Percentiles rank a stretch among this genome's conserved stretches.
Evolutionary conservation across 1,140 invertebrate genomes (phyloP).

Genomic region (Anastrepha ludens): DNA sequence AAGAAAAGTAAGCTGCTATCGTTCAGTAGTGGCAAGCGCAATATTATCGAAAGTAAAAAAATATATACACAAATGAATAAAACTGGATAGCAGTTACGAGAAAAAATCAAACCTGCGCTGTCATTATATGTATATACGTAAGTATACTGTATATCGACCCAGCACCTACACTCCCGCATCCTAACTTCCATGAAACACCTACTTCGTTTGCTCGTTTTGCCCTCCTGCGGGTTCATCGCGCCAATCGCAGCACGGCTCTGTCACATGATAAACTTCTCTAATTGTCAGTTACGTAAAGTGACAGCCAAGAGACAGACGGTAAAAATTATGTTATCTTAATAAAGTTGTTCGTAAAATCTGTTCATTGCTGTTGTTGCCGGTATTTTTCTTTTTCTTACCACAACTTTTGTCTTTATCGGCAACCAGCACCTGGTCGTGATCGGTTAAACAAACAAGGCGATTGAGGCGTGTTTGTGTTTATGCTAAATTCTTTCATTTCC

Average conservation of each 20-base stretch:
- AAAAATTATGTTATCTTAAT: slow-evolving; percentile 51
- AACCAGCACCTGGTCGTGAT: not conserved
- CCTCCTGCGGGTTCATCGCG: not conserved
- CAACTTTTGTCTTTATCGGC: not conserved
- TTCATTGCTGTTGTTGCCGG: not conserved
- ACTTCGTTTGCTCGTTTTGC: not conserved
- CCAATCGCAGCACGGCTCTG: not conserved
- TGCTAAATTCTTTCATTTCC: not conserved
- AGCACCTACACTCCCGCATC: not conserved
- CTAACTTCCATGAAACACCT: not conserved
- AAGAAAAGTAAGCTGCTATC: too few relatives aligned
- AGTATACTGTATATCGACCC: not conserved
- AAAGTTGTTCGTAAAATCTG: slow-evolving; percentile 1
- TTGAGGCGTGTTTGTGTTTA: not conserved
- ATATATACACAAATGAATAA: too few relatives aligned
- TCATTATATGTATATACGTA: too few relatives aligned
- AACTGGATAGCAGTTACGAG: too few relatives aligned
- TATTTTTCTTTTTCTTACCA: not conserved
- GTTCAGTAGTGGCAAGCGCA: too few relatives aligned
- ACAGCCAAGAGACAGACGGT: slow-evolving; percentile 36
- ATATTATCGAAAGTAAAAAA: too few relatives aligned
- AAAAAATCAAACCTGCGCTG: too few relatives aligned
- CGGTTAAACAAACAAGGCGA: not conserved
- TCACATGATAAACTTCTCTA: slow-evolving; percentile 42
- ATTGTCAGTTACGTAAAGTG: slow-evolving; percentile 23